Evolutionary conservation across 2,888 invertebrate genomes (phyloP).

Genomic region (Neoitamus cyanurus): DNA sequence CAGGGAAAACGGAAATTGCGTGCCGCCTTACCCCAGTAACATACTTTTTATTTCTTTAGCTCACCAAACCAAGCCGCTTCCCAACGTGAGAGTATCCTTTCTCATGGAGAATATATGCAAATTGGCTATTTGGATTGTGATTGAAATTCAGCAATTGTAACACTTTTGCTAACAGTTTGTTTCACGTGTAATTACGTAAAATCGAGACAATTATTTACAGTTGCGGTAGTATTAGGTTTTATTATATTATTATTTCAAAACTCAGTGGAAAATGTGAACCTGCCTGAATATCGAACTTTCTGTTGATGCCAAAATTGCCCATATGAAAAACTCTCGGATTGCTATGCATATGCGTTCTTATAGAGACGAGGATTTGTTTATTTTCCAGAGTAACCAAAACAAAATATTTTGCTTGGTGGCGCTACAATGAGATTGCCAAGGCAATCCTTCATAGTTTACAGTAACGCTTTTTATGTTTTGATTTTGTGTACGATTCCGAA

Average conservation of each 20-base stretch:
- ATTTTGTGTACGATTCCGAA: neutral
- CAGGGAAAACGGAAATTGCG: neutral
- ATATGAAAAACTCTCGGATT: neutral
- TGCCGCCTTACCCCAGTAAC: neutral
- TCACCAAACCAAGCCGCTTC: neutral
- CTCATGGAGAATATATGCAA: neutral
- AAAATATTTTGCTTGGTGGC: neutral
- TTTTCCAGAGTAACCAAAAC: constrained; percentile 43
- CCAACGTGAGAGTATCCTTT: neutral
- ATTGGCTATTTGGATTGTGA: neutral
- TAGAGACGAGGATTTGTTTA: constrained; percentile 4
- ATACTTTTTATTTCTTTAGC: neutral
- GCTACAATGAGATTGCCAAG: neutral
- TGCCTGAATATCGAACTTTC: neutral
- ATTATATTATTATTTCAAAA: neutral
- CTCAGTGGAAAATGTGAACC: no score
- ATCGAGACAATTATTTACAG: neutral
- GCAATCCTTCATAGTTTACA: neutral
- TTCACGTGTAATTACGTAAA: neutral
- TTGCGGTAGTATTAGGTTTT: neutral
- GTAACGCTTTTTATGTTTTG: neutral
- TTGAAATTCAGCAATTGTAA: neutral
- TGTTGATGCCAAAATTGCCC: neutral
- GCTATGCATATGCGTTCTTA: neutral
- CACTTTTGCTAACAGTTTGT: neutral